These are phyloP conservation scores for Chunga burmeisteri DNA, from an alignment of 2,113 vertebrate genomes.

Conservation along the genomic window DNA sequence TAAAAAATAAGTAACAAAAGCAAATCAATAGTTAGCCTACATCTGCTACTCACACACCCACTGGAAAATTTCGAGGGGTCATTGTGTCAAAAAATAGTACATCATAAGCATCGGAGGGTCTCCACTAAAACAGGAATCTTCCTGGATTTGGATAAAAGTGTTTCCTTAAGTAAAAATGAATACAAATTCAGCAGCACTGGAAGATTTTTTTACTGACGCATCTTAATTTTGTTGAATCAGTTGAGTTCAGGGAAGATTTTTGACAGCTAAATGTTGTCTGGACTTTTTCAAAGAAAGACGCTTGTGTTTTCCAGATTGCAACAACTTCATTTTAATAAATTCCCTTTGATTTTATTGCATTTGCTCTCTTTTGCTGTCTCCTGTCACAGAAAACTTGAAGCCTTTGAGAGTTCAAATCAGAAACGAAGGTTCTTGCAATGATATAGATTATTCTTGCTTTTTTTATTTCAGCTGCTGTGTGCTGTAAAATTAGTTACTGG, in stretches of 20 bases:
- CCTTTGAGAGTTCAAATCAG: not conserved
- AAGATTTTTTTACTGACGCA: not conserved
- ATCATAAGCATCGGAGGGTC: accelerated
- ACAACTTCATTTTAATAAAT: slow-evolving; percentile 35
- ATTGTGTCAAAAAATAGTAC: not conserved
- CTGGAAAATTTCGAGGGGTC: not conserved
- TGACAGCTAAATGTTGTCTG: slow-evolving; percentile 6
- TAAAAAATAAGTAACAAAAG: not conserved
- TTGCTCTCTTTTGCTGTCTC: not conserved
- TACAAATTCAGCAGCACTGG: not conserved
- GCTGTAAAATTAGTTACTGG: not conserved
- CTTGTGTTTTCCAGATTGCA: slow-evolving; percentile 15
- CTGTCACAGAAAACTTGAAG: not conserved
- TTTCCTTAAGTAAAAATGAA: not conserved
- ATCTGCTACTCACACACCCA: not conserved
- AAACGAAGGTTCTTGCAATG: not conserved
- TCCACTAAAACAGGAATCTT: not conserved
- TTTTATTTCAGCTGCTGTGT: not conserved
- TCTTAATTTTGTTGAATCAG: not conserved
- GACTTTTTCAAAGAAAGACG: not conserved
- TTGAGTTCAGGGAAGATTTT: not conserved
- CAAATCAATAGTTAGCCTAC: not conserved
- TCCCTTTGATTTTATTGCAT: slow-evolving; percentile 18
- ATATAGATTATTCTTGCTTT: not conserved
- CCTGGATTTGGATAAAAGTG: not conserved